These are phyloP conservation scores for Sylvietta virens DNA, from an alignment of 2,113 vertebrate genomes.

Conservation along the genomic window DNA sequence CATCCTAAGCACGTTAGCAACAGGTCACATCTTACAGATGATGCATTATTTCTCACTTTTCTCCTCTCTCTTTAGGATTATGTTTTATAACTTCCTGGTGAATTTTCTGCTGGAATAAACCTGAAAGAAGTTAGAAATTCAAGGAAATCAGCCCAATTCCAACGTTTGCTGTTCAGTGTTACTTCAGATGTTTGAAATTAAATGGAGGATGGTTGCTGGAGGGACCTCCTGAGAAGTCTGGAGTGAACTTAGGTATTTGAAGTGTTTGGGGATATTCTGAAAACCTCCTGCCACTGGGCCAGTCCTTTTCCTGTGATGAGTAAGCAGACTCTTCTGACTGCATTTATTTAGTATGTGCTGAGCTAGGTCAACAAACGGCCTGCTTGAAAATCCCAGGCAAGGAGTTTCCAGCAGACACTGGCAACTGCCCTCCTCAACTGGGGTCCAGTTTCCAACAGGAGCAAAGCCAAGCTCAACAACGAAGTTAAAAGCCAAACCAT, in stretches of 20 bases:
- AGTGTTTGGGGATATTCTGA: neutral
- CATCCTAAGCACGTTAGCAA: neutral
- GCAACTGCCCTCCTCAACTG: neutral
- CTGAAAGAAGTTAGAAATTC: neutral
- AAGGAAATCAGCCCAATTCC: neutral
- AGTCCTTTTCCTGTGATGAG: neutral
- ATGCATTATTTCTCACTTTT: neutral
- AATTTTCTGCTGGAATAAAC: neutral
- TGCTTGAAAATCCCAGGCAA: neutral
- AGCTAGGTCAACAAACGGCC: neutral
- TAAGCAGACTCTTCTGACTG: neutral
- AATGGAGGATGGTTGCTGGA: neutral
- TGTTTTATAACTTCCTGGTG: neutral
- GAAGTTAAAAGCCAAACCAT: neutral
- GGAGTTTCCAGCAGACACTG: constrained; percentile 23
- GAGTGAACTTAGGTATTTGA: neutral
- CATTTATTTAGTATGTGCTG: neutral
- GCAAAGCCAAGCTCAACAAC: constrained; percentile 9
- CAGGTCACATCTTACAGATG: neutral
- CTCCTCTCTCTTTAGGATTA: neutral
- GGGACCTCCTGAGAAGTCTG: neutral
- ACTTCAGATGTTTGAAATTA: neutral
- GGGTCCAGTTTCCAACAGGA: neutral
- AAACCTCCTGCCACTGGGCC: neutral
- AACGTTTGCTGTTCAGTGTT: neutral